Conservation (phyloP, 2,113 vertebrate genomes). For the Mastomys coucha region DNA sequence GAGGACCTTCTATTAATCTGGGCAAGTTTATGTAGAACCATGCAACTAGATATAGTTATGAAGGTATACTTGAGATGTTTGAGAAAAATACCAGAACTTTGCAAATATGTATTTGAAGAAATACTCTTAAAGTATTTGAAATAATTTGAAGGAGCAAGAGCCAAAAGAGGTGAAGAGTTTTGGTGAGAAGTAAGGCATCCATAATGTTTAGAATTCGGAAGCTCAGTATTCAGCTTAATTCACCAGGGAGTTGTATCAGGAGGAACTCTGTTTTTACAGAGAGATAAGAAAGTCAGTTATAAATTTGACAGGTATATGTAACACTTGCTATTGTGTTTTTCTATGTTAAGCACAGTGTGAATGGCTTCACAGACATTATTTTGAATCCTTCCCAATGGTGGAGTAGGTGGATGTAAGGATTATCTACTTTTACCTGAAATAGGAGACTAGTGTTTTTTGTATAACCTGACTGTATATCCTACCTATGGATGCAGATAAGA, state of each 20-base stretch:
- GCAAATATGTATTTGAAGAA: background rate
- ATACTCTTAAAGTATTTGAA: too few relatives aligned
- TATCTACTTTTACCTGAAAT: background rate
- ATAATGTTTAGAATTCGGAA: conserved; percentile 1
- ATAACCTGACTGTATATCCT: background rate
- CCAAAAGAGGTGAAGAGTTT: background rate
- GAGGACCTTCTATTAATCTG: background rate
- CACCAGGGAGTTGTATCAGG: background rate
- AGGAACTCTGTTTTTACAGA: background rate
- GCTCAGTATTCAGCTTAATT: conserved; percentile 38
- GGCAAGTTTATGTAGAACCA: background rate
- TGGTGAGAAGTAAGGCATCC: background rate
- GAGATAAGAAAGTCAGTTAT: background rate
- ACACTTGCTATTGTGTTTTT: background rate
- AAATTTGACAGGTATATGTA: background rate
- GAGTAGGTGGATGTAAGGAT: background rate
- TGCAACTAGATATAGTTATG: background rate
- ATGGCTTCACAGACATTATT: background rate
- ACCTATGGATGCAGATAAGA: too few relatives aligned
- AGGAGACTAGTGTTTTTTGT: background rate
- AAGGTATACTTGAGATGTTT: background rate
- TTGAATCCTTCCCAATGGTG: background rate
- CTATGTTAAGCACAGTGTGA: background rate
- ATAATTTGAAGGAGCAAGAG: too few relatives aligned
- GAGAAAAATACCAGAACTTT: background rate